Conservation (phyloP, 2,797 vertebrate genomes). For the Sebastes kiyomatsui region DNA sequence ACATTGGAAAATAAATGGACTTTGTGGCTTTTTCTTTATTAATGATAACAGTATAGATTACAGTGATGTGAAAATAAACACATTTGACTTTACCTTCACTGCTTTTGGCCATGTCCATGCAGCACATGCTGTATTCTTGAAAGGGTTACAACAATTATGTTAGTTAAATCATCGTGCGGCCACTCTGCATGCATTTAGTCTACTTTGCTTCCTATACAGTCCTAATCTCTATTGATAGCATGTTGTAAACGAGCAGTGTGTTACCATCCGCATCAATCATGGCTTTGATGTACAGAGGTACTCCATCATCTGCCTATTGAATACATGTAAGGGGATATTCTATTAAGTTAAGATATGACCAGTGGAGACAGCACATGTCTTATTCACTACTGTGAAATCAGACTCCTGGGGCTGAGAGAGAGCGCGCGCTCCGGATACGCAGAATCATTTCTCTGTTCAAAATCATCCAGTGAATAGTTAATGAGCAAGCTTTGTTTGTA, state of each 20-base stretch:
- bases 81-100: not conserved
- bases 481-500: conserved; percentile 72
- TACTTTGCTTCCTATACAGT: not conserved
- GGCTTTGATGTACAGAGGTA: conserved; percentile 3
- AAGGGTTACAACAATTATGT: not conserved
- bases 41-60: not conserved
- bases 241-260: not conserved
- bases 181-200: not conserved
- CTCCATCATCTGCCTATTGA: conserved; percentile 27
- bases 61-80: not conserved
- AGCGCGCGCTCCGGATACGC: not conserved
- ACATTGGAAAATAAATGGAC: not conserved
- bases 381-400: conserved; percentile 66
- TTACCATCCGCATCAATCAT: conserved; percentile 3
- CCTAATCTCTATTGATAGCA: not conserved
- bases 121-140: not conserved
- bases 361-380: conserved; percentile 38
- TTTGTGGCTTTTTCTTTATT: not conserved
- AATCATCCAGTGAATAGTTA: conserved; percentile 78
- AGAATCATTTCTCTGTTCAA: conserved; percentile 73
- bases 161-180: not conserved
- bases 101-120: not conserved
- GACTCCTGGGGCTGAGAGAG: conserved; percentile 36
- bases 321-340: conserved; percentile 33
- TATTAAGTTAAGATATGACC: conserved; percentile 59